Conservation (phyloP, 2,113 vertebrate species). For the Cyprinus carpio region DNA sequence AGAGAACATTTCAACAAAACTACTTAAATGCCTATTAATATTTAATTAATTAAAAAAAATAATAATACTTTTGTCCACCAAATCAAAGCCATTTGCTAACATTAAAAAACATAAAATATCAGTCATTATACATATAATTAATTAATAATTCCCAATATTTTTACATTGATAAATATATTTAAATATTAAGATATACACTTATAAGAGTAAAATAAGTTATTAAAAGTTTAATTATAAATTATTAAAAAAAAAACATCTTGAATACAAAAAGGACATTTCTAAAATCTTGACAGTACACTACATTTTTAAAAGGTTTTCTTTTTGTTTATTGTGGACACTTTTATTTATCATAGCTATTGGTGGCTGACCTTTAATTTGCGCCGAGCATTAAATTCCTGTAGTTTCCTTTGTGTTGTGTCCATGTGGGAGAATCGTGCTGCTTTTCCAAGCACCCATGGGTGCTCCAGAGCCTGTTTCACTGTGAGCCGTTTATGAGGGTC, state of each 20-base stretch:
- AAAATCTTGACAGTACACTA: not conserved
- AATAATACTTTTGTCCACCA: not conserved
- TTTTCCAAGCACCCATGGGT: conserved; percentile 88
- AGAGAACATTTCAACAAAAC: not conserved
- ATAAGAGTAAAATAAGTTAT: too few species aligned
- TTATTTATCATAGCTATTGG: not conserved
- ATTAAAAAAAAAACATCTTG: not conserved
- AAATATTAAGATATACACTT: not conserved
- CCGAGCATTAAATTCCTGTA: conserved; percentile 87
- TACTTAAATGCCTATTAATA: not conserved
- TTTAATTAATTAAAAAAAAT: not conserved
- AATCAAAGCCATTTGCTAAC: not conserved
- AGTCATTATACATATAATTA: not conserved
- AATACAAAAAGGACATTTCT: not conserved
- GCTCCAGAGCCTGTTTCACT: conserved; percentile 80
- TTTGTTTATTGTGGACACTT: not conserved
- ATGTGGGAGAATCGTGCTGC: conserved; percentile 86
- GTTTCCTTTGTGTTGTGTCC: conserved; percentile 87
- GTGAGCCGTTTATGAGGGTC: conserved; percentile 83
- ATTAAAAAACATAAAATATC: not conserved
- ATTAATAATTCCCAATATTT: not conserved
- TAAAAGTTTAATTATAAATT: not conserved
- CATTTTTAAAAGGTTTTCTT: not conserved
- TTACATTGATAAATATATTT: not conserved
- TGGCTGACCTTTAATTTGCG: conserved; percentile 85